Base-by-base conservation (phyloP, 2,888 invertebrate species). In the Xylocampa areola region DNA sequence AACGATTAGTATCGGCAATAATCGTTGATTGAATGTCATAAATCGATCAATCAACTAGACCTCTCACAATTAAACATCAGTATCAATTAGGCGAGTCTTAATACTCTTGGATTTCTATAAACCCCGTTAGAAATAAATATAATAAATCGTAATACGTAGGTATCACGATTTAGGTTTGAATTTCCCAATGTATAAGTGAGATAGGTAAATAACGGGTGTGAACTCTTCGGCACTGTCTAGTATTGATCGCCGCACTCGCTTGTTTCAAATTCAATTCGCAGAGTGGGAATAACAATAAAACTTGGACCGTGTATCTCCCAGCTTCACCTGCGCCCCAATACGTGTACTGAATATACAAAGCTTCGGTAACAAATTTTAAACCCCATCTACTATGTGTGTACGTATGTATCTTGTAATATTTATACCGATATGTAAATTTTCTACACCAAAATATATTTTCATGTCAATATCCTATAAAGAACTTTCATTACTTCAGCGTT, bases 251-350 rank as follows among this genome's bases (percentile, higher is more conserved):
- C 58, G 76, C 77, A 77, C 72, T 80, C 82, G 79, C 87, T 86
- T 89, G 86, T 90, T 92, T 91, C 85, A 89, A 92, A 93, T 93
- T 93, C 93, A 93, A 92, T 93, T 91, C 92, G 86, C 89, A 87
- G 85, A 93, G 92, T 92, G 92, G 89, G 85, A 86, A 87, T 86
- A 91, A 93, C 91, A 92, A 92, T 92, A 92, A 92, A 92, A 92
- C 85, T 76, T 78, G 83, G 80, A 80, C 79, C 82, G 82, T 84
- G 86, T 92, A 88, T 90, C 88, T 89, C 72, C 72, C 72, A 81
- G 81, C 79, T 86, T 86, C 92, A 92, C 92, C 92, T 93, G 93
- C 82, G 86, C 73, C 79, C 84, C 77, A 67, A 63, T 80, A 91
- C 92, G 91, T 91, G 92, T 66, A 72, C 67, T 60, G 91, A 90